Evolutionary conservation across 2,888 invertebrate species (phyloP).

Genomic region (Drosophila multiciliata): DNA sequence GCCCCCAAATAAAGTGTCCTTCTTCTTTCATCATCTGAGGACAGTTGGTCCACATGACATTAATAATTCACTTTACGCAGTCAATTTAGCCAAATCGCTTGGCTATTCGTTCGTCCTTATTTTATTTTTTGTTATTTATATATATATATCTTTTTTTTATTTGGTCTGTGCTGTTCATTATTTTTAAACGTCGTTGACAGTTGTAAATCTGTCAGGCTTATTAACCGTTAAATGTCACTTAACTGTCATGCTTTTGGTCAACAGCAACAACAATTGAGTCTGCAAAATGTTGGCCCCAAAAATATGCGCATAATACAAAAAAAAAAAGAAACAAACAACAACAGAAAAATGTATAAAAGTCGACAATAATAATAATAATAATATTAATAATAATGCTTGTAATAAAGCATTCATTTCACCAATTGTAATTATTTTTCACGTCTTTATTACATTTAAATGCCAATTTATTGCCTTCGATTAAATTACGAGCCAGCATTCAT

Average conservation of each 20-base stretch:
- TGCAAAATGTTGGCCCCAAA: constrained; percentile 60
- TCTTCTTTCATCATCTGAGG: not conserved
- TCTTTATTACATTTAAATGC: constrained; percentile 81
- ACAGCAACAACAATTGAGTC: constrained; percentile 35
- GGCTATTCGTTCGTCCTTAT: constrained; percentile 52
- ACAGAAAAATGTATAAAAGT: constrained; percentile 52
- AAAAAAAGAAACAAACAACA: not conserved
- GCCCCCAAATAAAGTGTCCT: not conserved
- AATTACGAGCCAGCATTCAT: constrained; percentile 62
- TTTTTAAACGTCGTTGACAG: constrained; percentile 76
- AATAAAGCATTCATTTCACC: constrained; percentile 57
- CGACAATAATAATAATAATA: constrained; percentile 26
- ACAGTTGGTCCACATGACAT: constrained; percentile 65
- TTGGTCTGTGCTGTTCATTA: constrained; percentile 70
- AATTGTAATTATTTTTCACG: constrained; percentile 74
- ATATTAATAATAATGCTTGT: constrained; percentile 49
- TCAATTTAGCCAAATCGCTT: constrained; percentile 78
- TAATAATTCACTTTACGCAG: constrained; percentile 80
- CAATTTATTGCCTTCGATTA: constrained; percentile 80
- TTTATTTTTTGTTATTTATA: constrained; percentile 4
- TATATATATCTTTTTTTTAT: constrained; percentile 24
- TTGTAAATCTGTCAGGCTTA: constrained; percentile 81
- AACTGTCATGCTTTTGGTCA: constrained; percentile 72
- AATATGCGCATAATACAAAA: constrained; percentile 77
- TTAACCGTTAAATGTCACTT: constrained; percentile 81